These are phyloP conservation scores for Burhinus oedicnemus DNA, from an alignment of 2,113 vertebrate genomes.

Conservation along the genomic window DNA sequence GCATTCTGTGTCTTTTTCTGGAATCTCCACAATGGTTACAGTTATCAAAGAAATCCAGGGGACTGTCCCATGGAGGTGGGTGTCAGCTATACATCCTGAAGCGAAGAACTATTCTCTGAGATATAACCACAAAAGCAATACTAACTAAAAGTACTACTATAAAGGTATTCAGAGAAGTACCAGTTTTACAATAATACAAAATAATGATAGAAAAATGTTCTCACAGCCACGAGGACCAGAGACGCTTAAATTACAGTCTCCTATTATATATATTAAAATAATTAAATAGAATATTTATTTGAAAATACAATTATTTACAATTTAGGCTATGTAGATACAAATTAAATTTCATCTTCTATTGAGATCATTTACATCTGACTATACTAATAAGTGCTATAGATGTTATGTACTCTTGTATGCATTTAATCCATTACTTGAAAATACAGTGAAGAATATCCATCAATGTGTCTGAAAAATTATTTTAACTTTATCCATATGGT, in stretches of 20 bases:
- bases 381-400: background rate
- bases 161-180: background rate
- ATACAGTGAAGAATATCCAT: background rate
- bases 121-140: conserved; percentile 7
- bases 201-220: background rate
- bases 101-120: conserved; percentile 18
- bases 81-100: background rate
- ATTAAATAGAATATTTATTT: background rate
- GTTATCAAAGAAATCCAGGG: background rate
- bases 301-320: background rate
- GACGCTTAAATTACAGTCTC: background rate
- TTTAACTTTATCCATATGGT: background rate
- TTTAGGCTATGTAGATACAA: background rate
- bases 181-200: conserved; percentile 19
- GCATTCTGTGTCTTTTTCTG: background rate
- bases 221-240: background rate
- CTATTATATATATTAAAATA: background rate
- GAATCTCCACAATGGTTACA: background rate
- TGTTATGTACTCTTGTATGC: background rate
- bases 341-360: background rate
- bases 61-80: background rate
- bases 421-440: background rate
- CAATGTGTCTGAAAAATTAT: background rate
- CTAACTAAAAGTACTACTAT: conserved; percentile 27
- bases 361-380: background rate